Base-by-base conservation (phyloP, 2,797 vertebrate species). In the Anguilla megastoma region DNA sequence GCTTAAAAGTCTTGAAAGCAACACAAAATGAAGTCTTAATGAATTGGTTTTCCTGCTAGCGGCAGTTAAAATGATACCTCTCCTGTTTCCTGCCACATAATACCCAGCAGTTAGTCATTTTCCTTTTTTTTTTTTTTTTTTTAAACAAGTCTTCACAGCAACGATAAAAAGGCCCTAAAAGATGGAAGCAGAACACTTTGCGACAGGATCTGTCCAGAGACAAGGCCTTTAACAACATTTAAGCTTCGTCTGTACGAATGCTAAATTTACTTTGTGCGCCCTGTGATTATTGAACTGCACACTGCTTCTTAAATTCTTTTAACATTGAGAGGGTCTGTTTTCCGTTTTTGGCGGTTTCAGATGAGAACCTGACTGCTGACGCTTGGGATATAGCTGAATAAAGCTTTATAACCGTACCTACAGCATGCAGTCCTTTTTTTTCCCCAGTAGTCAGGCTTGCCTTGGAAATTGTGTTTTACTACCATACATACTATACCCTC, bases 91-190 rank as follows among this genome's bases (percentile, higher is more conserved):
- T 95, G 92, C 92, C 91, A 91, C 89, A 90, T 89, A 92, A 88
- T 90, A 94, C 93, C 89, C 90, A 90, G 60, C 71, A 86, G 76
- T 92, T 94, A 92, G 90, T 88, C 93, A 93, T 94, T 95, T 95
- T 94, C 91, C 92, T 90, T 45, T 12, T 41, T 41, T 41, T 41
- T 41, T 41, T 41, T 41, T 41, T 41, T 89, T 92, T 95, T 33
- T 89, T 92, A n/a, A n/a, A 87, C 41, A 58, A 33, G 86, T 58
- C 86, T 87, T 82, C 71, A 24, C 21, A 60, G 63, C 63, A 30
- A 27, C 10, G 41, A 66, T 60, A 85, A 58, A 79, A 60, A 60
- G 58, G 33, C 33, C 30, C 71, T 6, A 79, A 24, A 85, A 60
- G 69, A 79, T 85, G 69, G 87, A 50, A 76, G 45, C 58, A 30